Evolutionary conservation across 2,888 invertebrate species (phyloP).

Genomic region (Vannuccia rotundouncinata): DNA sequence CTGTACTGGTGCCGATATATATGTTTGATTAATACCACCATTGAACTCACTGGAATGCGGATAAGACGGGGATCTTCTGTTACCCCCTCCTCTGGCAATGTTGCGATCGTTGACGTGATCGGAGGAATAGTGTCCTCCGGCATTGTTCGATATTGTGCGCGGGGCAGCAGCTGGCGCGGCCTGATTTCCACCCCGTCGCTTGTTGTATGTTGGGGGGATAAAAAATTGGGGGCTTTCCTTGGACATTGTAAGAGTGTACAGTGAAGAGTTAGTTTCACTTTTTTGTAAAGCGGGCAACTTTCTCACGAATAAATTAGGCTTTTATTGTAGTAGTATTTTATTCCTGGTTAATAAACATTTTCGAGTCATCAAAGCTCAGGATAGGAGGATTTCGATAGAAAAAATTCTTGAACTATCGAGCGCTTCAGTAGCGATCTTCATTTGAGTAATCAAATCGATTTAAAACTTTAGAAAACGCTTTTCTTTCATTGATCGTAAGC

Average conservation of each 20-base stretch:
- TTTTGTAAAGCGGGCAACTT: neutral
- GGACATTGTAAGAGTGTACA: neutral
- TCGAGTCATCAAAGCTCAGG: neutral
- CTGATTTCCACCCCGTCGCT: neutral
- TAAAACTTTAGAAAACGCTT: conserved; percentile 18
- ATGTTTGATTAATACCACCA: neutral
- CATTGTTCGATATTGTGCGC: neutral
- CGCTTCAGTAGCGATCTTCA: neutral
- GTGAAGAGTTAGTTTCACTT: too few species aligned
- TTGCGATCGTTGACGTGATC: neutral
- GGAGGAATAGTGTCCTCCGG: neutral
- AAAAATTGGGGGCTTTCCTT: neutral
- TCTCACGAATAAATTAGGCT: neutral
- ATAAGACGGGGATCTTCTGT: neutral
- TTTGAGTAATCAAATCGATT: conserved; percentile 23
- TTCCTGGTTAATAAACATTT: neutral
- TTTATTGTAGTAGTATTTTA: too few species aligned
- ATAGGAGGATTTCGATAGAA: neutral
- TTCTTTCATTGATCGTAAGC: neutral
- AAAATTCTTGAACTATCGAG: neutral
- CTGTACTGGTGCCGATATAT: neutral
- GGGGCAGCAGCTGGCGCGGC: too few species aligned
- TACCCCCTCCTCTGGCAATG: neutral
- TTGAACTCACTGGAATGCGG: neutral
- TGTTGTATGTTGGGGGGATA: neutral